These are phyloP conservation scores for Galemys pyrenaicus DNA, from an alignment of 2,113 vertebrate genomes.

Conservation along the genomic window DNA sequence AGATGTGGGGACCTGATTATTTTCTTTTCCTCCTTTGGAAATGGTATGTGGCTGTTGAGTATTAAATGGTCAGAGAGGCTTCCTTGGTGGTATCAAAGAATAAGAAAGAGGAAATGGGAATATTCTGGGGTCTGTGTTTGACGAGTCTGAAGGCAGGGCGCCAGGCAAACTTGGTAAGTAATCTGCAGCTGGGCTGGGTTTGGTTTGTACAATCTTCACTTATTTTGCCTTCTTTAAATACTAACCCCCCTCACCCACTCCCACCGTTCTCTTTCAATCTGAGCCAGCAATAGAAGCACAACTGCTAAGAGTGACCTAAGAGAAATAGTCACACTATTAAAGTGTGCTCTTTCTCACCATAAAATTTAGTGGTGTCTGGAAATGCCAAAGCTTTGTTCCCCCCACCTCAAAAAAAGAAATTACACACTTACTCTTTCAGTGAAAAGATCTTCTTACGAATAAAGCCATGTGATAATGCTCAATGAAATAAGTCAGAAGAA, in stretches of 20 bases:
- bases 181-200: background rate
- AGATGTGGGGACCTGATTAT: constrained; percentile 4
- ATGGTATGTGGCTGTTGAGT: constrained; percentile 61
- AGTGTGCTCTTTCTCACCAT: background rate
- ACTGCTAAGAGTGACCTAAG: background rate
- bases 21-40: constrained; percentile 69
- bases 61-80: constrained; percentile 42
- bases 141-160: background rate
- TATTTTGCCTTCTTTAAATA: background rate
- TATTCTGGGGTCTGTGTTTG: constrained; percentile 45
- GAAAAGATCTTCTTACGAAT: background rate
- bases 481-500: too few species aligned
- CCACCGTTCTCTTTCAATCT: background rate
- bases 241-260: background rate
- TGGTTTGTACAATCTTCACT: background rate
- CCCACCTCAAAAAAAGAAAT: background rate
- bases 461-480: background rate
- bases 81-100: constrained; percentile 51
- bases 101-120: constrained; percentile 26
- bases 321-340: background rate
- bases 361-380: background rate
- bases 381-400: background rate
- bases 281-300: background rate
- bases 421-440: background rate
- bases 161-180: background rate